Conservation (phyloP, 2,113 vertebrate genomes). For the Zosterops borbonicus region DNA sequence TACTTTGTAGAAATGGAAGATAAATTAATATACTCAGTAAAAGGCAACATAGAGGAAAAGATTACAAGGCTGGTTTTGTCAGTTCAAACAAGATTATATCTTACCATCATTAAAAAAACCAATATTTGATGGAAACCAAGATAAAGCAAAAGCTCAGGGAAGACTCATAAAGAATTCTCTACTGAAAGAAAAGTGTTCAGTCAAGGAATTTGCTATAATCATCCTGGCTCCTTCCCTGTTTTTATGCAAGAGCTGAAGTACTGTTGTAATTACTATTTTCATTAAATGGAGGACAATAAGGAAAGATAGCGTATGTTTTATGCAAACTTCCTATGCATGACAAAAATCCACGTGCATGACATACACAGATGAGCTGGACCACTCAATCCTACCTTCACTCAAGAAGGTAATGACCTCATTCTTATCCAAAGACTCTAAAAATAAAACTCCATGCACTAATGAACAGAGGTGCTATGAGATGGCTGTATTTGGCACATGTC, state of each 20-base stretch:
- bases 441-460: background rate
- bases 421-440: background rate
- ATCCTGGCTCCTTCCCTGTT: background rate
- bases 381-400: background rate
- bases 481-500: background rate
- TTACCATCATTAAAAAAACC: background rate
- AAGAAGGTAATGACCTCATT: background rate
- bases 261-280: background rate
- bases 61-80: background rate
- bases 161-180: background rate
- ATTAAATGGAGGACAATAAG: background rate
- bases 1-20: background rate
- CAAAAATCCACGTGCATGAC: background rate
- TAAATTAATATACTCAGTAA: background rate
- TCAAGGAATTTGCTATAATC: background rate
- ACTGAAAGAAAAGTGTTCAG: background rate
- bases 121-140: background rate
- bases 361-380: background rate
- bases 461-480: background rate
- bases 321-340: background rate
- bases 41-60: background rate
- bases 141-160: background rate
- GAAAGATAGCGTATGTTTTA: background rate
- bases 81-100: background rate
- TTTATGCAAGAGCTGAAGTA: background rate